Conservation (phyloP, 2,888 invertebrate species). For the Pseudococcus viburni region DNA sequence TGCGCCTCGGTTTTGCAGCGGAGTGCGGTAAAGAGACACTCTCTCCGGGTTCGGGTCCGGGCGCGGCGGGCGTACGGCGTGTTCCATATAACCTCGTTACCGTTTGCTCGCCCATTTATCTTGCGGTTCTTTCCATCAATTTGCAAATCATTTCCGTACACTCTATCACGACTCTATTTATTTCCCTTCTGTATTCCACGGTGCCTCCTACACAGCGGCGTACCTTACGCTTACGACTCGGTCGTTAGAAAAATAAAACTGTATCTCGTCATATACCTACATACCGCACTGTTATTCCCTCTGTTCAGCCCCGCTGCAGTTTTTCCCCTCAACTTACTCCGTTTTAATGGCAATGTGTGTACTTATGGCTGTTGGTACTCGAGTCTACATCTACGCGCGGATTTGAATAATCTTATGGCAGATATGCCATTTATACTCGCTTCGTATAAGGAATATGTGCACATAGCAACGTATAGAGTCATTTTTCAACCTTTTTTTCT, state of each 20-base stretch:
- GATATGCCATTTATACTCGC: background rate
- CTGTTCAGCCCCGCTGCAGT: background rate
- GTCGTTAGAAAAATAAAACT: background rate
- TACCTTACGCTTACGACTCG: background rate
- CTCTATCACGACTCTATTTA: constrained; percentile 25
- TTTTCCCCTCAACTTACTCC: background rate
- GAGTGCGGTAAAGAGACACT: no score
- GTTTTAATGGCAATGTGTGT: background rate
- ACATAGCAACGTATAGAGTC: background rate
- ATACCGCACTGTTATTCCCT: background rate
- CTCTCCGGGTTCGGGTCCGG: no score
- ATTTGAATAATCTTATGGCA: constrained; percentile 1
- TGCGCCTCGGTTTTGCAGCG: no score
- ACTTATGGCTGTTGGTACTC: background rate
- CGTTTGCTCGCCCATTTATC: constrained; percentile 46
- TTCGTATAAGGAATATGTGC: background rate
- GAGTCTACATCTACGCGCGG: background rate
- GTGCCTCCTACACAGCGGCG: background rate
- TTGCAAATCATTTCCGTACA: constrained; percentile 47
- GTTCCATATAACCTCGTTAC: constrained; percentile 44
- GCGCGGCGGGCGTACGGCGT: background rate
- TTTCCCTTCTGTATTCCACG: background rate
- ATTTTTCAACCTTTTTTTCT: background rate
- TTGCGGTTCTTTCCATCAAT: constrained; percentile 44
- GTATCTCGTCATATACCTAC: background rate